phyloP scores from a whole-genome alignment of 2,113 vertebrate species.

The Globicephala melas region DNA sequence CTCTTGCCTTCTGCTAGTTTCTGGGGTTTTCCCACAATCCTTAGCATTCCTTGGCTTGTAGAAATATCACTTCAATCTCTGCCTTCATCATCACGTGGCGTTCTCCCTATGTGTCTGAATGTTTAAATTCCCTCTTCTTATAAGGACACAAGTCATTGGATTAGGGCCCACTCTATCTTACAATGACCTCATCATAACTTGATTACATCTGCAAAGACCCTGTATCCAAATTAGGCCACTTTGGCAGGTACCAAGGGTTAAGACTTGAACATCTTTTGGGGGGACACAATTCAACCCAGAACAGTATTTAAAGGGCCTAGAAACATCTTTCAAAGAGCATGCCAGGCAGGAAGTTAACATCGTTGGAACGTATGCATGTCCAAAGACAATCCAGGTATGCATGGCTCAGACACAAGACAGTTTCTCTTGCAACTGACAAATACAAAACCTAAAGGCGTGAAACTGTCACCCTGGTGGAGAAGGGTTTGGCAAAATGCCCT shows the following conservation, averaged over 20 bases:
- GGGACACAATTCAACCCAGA: neutral
- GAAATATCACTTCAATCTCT: neutral
- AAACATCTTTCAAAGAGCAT: constrained; percentile 26
- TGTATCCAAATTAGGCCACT: neutral
- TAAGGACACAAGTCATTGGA: neutral
- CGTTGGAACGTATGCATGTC: neutral
- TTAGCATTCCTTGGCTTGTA: neutral
- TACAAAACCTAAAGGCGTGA: constrained; percentile 46
- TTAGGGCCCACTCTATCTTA: neutral
- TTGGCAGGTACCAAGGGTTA: neutral
- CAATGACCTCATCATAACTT: neutral
- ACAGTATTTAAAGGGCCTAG: neutral
- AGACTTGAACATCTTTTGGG: neutral
- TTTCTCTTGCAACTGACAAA: constrained; percentile 52
- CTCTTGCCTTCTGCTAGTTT: neutral
- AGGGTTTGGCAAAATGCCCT: constrained; percentile 44
- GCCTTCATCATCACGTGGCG: neutral
- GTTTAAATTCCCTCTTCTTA: neutral
- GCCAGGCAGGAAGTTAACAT: neutral
- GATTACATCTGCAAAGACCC: neutral
- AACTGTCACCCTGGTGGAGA: constrained; percentile 38
- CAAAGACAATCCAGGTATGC: constrained; percentile 26
- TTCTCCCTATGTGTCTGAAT: neutral
- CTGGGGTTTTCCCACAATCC: neutral
- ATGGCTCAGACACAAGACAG: neutral